Evolutionary conservation across 2,113 vertebrate species (phyloP).

Genomic region (Leptosomus discolor): DNA sequence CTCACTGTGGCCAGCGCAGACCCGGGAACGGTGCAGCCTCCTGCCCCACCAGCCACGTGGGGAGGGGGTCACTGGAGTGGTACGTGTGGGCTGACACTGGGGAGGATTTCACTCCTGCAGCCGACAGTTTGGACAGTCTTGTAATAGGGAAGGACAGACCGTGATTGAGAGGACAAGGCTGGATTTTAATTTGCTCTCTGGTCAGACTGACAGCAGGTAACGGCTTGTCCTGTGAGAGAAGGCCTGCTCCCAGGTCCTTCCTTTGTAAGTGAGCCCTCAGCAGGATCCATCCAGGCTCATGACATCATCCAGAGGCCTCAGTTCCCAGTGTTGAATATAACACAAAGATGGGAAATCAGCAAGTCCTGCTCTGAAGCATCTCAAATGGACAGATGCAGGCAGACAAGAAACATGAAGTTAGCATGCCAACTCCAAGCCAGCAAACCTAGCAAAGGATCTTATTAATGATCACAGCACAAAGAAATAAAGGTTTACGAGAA

Average conservation of each 20-base stretch:
- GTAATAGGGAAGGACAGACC: neutral
- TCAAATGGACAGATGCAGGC: neutral
- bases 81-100: fast-evolving
- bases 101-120: neutral
- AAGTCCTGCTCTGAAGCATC: neutral
- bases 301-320: neutral
- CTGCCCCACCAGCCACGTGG: fast-evolving
- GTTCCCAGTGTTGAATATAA: neutral
- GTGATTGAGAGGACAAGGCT: neutral
- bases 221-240: neutral
- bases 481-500: neutral
- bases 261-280: neutral
- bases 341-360: neutral
- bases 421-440: neutral
- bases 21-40: neutral
- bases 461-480: neutral
- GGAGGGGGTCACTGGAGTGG: neutral
- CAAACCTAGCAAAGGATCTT: neutral
- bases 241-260: neutral
- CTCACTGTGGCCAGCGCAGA: neutral
- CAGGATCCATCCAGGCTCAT: neutral
- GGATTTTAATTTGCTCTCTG: neutral
- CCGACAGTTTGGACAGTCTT: fast-evolving
- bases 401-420: neutral
- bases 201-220: neutral